Percentiles rank a stretch among this genome's conserved stretches.
These are phyloP conservation scores for Whitmania pigra DNA, from an alignment of 1,140 invertebrate species.

Conservation along the genomic window DNA sequence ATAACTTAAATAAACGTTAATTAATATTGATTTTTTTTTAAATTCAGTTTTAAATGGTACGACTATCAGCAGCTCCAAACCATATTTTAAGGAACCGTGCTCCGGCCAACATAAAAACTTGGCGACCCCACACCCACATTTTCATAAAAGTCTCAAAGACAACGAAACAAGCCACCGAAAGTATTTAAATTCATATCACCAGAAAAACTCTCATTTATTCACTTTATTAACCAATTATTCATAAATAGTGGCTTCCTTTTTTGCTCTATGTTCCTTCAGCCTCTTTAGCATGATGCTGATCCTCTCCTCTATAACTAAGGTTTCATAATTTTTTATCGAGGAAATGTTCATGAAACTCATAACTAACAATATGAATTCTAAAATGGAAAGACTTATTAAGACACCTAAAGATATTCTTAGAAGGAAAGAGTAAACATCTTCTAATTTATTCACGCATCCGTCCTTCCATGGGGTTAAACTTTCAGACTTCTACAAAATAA, in stretches of 20 bases:
- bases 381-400: not conserved
- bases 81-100: too few species aligned
- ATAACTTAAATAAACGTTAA: too few species aligned
- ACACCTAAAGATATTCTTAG: not conserved
- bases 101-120: too few species aligned
- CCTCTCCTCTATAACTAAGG: not conserved
- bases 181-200: too few species aligned
- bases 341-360: not conserved
- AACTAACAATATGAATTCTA: not conserved
- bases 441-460: slow-evolving; percentile 9
- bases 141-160: too few species aligned
- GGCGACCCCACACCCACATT: too few species aligned
- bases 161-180: too few species aligned
- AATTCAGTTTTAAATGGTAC: too few species aligned
- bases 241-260: not conserved
- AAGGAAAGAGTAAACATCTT: not conserved
- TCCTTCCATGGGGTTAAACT: not conserved
- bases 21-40: too few species aligned
- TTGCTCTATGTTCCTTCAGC: not conserved
- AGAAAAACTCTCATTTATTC: too few species aligned
- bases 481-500: not conserved
- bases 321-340: not conserved
- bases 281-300: slow-evolving; percentile 1
- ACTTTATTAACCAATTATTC: not conserved
- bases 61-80: too few species aligned